Base-by-base conservation (phyloP, 2,113 vertebrate genomes). In the Malaclemys terrapin region DNA sequence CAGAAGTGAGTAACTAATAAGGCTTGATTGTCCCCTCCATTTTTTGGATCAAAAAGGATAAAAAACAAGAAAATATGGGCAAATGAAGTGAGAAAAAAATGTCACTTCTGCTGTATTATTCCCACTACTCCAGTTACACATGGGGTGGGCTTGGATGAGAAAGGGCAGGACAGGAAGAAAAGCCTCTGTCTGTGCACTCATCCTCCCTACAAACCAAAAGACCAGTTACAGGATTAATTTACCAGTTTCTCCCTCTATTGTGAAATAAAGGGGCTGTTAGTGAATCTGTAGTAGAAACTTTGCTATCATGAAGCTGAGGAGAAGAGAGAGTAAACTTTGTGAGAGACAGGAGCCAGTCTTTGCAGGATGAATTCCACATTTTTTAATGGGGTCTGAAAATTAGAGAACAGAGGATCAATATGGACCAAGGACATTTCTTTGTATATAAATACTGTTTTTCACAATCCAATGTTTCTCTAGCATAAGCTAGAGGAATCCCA, bases 151-250 rank as follows among this genome's bases (percentile, higher is more conserved):
- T 53, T 75, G 31, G 20, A 38, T n/a, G 52, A 49, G 52, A 65
- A 52, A 91, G 56, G 10, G 35, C 50, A 29, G 86, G 84, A 59
- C 5, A 29, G 14, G 17, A 85, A 50, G 29, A 89, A 16, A 11
- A 79, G 25, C 72, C 6, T 19, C 5, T 14, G 27, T 0, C 0
- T 2, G 56, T 50, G 79, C 9, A 10, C 52, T 11, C 0, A 0
- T 2, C 6, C 10, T 3, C 10, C 45, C 12, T 69, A 27, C 82
- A 80, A 80, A 49, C 38, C 20, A 50, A 49, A 5, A 69, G 24
- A 53, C 5, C 52, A 22, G 47, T 35, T 38, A 8, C 8, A 57
- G 38, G 19, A 87, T 76, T 78, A 80, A 45, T 19, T 4, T 3
- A 19, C 2, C 56, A 57, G 50, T 45, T 10, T 53, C 10, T 57